Evolutionary conservation across 2,113 vertebrate genomes (phyloP), one percentile per base, ranked within the genome.

Genomic region (Oophaga pumilio): DNA sequence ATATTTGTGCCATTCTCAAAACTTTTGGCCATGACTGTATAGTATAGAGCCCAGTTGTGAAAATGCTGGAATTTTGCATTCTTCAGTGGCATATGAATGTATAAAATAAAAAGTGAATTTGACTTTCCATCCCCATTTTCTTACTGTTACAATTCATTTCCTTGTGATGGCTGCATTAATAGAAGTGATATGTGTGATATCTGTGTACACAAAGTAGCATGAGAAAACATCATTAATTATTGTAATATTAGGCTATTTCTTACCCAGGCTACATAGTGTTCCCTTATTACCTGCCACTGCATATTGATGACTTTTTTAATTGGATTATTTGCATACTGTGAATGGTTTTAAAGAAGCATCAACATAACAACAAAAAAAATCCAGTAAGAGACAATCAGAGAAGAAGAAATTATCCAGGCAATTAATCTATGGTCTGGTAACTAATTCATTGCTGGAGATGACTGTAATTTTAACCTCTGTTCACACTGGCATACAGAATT

Each of bases 281-380:
- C 53, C 73, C 62, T 74, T 82, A 82, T 87, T 87, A 60, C 78
- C 78, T 74, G 86, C 66, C 78, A 82, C 56, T 9, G 22, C 20
- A 13, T 81, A 81, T 82, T 87, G 71, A 74, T 87, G 62, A 66
- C 64, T 62, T 74, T 87, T 87, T 87, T 87, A 82, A 82, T 82
- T 82, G 56, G 52, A 82, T 73, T 74, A 87, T 87, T 87, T 81
- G 77, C 77, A 81, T 87, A 87, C n/a, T 87, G 60, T 79, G 76
- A 79, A 57, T 53, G 77, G 66, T 59, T 76, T 49, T 60, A 60
- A 6, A 13, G 57, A 85, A 56, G 11, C 10, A 64, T 49, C 57
- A 64, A 28, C 73, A 77, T n/a, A 43, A 77, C 33, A 64, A 68
- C 59, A 50, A 71, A 24, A 81, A 43, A 60, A n/a, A 11, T 60